Base-by-base conservation (phyloP, 1,140 invertebrate genomes). In the Bombus terrestris region DNA sequence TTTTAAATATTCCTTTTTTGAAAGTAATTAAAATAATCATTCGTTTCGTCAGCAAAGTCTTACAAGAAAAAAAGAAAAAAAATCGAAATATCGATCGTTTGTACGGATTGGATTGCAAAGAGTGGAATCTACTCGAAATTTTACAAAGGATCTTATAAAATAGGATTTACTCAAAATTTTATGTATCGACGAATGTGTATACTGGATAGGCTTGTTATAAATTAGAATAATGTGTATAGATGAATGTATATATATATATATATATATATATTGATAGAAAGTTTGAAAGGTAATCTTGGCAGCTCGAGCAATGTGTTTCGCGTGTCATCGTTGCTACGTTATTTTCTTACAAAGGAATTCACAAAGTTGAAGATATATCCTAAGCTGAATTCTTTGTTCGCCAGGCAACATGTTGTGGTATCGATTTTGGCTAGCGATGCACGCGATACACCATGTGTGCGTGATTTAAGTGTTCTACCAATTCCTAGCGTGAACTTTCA, bases 361-460 rank as follows among this genome's bases (percentile, higher is more conserved):
- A 22, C 37, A 18, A 41, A 59, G 68, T 73, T 81, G 64, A 22
- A 22, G 18, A 53, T 53, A 53, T 53, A 53, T 53, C 18, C 47
- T 53, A 53, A 53, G 47, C 6, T 53, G 47, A 53, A 53, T 53
- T 53, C 47, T 53, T 53, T 53, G 47, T 53, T 18, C 64, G 77
- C 66, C 28, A 79, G 71, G 22, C 66, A 64, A 76, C 76, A 53
- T 80, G 53, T 18, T 32, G 32, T 32, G 32, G 41, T 85, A 85
- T 85, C 83, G 83, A 85, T 85, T 73, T 53, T 62, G 76, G 53
- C 57, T 69, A 47, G 37, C 64, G 57, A 78, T 64, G 64, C 74
- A 37, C 43, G 64, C 68, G 53, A 73, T 72, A 53, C 53, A 47
- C 28, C 25, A 13, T 35, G 35, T 39, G 43, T 72, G 57, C 57